Evolutionary conservation across 1,140 invertebrate genomes (phyloP).

Genomic region (Aphaenogaster ashmeadi): DNA sequence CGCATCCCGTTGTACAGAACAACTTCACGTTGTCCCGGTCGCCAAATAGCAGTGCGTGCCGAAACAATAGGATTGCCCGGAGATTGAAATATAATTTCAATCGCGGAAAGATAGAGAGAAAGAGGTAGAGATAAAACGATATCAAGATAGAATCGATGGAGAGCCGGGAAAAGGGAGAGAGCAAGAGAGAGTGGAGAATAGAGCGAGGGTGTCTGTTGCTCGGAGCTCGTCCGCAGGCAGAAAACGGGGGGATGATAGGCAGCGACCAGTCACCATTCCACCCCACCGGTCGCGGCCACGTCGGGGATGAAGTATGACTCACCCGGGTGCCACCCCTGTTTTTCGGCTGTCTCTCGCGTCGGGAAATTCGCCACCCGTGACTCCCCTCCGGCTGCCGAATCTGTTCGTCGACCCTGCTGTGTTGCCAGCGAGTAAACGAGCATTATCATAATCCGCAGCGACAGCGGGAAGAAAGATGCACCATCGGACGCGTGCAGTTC

Average conservation of each 20-base stretch:
- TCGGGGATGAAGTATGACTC: slow-evolving; percentile 83
- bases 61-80: slow-evolving; percentile 33
- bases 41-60: slow-evolving; percentile 21
- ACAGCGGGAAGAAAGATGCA: slow-evolving; percentile 64
- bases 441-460: slow-evolving; percentile 83
- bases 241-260: slow-evolving; percentile 69
- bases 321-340: slow-evolving; percentile 74
- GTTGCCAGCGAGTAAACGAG: slow-evolving; percentile 63
- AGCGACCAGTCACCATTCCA: slow-evolving; percentile 69
- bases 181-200: not conserved
- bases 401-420: slow-evolving; percentile 23
- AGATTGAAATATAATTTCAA: slow-evolving; percentile 81
- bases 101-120: slow-evolving; percentile 57
- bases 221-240: slow-evolving; percentile 57
- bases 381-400: slow-evolving; percentile 43
- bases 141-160: slow-evolving; percentile 11
- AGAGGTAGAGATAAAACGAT: not conserved
- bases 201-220: slow-evolving; percentile 56
- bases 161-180: not conserved
- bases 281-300: slow-evolving; percentile 46
- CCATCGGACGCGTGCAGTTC: slow-evolving; percentile 52
- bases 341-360: slow-evolving; percentile 75
- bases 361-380: slow-evolving; percentile 66
- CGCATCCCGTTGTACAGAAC: not conserved
- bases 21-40: not conserved